Conservation (phyloP, 1,140 invertebrate species). For the Drosophila lacertosa region DNA sequence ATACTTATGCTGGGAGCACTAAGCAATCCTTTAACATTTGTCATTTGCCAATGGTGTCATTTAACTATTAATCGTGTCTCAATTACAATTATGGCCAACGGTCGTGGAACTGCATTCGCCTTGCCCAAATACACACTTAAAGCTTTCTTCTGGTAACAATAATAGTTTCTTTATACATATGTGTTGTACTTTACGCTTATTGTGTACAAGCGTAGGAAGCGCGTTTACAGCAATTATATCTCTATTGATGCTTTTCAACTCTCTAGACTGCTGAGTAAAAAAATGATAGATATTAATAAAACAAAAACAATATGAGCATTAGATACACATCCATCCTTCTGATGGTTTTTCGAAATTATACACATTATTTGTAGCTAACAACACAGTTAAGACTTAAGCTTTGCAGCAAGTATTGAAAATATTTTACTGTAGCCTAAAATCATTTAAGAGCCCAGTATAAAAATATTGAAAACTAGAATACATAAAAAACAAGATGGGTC, state of each 20-base stretch:
- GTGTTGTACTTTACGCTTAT: conserved; percentile 53
- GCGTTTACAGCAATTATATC: conserved; percentile 74
- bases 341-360: conserved; percentile 70
- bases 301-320: conserved; percentile 16
- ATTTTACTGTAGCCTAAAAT: conserved; percentile 79
- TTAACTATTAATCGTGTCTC: conserved; percentile 10
- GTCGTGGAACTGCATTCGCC: conserved; percentile 58
- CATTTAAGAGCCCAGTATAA: conserved; percentile 56
- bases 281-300: conserved; percentile 23
- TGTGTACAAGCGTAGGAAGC: conserved; percentile 39
- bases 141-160: conserved; percentile 83
- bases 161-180: conserved; percentile 81
- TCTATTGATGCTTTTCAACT: conserved; percentile 63
- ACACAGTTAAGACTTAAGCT: conserved; percentile 76
- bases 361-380: conserved; percentile 66
- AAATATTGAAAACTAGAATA: conserved; percentile 9
- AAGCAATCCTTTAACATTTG: no score
- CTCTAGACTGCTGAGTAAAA: conserved; percentile 74
- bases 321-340: conserved; percentile 46
- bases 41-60: background rate
- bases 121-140: conserved; percentile 63
- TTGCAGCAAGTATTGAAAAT: conserved; percentile 72
- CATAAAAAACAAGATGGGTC: conserved; percentile 11
- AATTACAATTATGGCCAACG: conserved; percentile 6
- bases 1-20: no score